Evolutionary conservation across 2,797 vertebrate species (phyloP), one percentile per base, ranked within the genome.

Genomic region (Hydrophis major): DNA sequence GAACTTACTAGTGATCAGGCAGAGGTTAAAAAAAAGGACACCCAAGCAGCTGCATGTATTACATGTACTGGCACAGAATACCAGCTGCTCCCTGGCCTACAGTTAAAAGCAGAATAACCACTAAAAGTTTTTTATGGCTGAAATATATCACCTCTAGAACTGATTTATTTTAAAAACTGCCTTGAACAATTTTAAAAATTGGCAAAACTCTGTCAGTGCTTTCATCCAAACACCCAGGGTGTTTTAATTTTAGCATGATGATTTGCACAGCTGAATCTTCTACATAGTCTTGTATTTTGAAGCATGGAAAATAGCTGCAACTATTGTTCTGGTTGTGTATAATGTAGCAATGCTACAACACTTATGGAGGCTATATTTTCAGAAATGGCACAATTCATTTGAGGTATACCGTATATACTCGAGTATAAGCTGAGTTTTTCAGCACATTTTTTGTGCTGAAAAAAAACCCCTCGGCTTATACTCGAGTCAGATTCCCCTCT

Each of bases 121-220:
- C 92, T 93, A 95, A 96, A 95, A 96, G 78, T 12, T 83, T 96
- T 97, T 96, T 92, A 91, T 94, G 92, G 95, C 95, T 96, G 96
- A 97, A 97, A 96, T 95, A 95, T 97, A 94, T 94, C 95, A 96
- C 88, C 91, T 93, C 94, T 86, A 95, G 96, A 97, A 91, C 61
- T 96, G 91, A 93, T 95, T 96, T 94, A 94, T 93, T 96, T 92
- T 96, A 95, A 97, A 96, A 95, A 96, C 53, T 96, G 97, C 95
- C 96, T 94, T 86, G 91, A 94, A 63, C 56, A 94, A 95, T 89
- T 95, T 95, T 96, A 94, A 94, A 97, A 97, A 97, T 10, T 95
- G 97, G 90, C 94, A 93, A 96, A 97, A 94, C 92, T 94, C 89
- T 93, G 92, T 96, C 96, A 97, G 92, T 92, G 96, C 88, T 93